Conservation (phyloP, 1,140 invertebrate species). For the Drosophila obscura region DNA sequence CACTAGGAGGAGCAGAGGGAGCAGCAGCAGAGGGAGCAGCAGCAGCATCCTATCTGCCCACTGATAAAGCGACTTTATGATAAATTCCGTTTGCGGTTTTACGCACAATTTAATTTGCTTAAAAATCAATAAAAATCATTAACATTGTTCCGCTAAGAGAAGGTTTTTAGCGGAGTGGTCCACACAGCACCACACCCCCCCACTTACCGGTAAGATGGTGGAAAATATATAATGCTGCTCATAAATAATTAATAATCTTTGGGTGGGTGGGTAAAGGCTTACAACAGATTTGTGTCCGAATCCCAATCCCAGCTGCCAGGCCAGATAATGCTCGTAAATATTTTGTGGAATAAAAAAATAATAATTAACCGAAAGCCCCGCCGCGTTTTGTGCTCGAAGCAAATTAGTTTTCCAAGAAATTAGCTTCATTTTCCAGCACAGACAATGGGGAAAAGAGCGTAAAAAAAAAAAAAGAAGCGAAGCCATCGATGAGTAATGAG, state of each 20-base stretch:
- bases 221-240: slow-evolving; percentile 26
- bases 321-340: slow-evolving; percentile 1
- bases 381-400: background rate
- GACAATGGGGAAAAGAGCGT: too few relatives aligned
- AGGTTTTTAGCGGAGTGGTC: background rate
- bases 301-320: background rate
- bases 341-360: slow-evolving; percentile 16
- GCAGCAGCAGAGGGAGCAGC: background rate
- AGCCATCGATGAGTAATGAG: slow-evolving; percentile 26
- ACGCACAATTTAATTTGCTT: slow-evolving; percentile 82
- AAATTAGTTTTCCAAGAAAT: slow-evolving; percentile 10
- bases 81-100: slow-evolving; percentile 76
- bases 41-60: slow-evolving; percentile 1
- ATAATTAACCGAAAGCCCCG: background rate
- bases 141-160: slow-evolving; percentile 25
- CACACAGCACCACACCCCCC: too few relatives aligned
- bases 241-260: slow-evolving; percentile 48
- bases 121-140: slow-evolving; percentile 80
- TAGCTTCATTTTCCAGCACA: background rate
- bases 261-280: slow-evolving; percentile 20
- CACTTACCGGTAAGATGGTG: background rate
- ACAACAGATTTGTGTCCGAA: slow-evolving; percentile 3
- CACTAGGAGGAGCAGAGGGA: background rate
- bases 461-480: slow-evolving; percentile 26
- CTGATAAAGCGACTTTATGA: slow-evolving; percentile 79